A percentile compares a stretch with the other conserved stretches of the same genome.
These are phyloP conservation scores for Oncorhynchus masou DNA, from an alignment of 2,113 vertebrate species.

Conservation along the genomic window DNA sequence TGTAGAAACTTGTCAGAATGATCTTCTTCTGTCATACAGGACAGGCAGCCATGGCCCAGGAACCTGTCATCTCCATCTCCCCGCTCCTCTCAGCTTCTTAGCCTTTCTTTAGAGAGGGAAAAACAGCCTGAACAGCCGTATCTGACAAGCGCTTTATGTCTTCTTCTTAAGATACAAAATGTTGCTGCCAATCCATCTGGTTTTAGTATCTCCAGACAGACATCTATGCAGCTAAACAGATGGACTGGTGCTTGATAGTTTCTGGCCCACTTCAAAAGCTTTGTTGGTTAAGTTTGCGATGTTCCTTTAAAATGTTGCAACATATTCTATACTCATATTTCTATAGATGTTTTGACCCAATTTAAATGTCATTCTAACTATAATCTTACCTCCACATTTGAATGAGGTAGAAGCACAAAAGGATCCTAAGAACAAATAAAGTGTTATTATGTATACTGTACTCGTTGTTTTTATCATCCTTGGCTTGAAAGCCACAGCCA, in stretches of 20 bases:
- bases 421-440: no score
- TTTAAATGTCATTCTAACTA: no score
- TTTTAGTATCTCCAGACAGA: neutral
- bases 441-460: no score
- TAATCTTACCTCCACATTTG: no score
- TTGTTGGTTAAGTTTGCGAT: neutral
- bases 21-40: conserved; percentile 35
- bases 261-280: no score
- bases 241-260: neutral
- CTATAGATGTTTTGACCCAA: neutral
- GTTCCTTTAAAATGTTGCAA: no score
- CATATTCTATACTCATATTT: neutral
- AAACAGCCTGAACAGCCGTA: neutral
- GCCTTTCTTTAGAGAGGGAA: neutral
- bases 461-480: no score
- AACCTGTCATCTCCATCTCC: conserved; percentile 20
- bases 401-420: no score
- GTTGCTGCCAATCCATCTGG: neutral
- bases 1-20: conserved; percentile 35
- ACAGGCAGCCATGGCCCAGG: conserved; percentile 32
- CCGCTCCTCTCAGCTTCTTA: neutral
- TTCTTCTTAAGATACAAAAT: neutral
- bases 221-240: neutral
- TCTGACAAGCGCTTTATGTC: neutral
- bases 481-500: neutral